Percentiles rank a stretch among this genome's conserved stretches.
phyloP scores from a whole-genome alignment of 2,888 invertebrate genomes.

The Loripinus fragilis region DNA sequence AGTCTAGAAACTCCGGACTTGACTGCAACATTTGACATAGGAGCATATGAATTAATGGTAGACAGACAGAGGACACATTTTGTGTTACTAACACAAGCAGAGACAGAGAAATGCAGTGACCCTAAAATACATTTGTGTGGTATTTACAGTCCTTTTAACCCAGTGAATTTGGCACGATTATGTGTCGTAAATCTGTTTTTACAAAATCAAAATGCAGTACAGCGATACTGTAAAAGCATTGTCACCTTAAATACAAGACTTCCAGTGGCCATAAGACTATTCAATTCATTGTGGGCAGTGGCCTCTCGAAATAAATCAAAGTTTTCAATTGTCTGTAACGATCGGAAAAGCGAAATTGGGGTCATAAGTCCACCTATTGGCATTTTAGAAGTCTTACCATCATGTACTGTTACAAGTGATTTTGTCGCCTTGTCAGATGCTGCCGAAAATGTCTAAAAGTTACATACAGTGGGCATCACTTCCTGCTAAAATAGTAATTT shows the following conservation, averaged over 20 bases:
- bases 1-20: not conserved
- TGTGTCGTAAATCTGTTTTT: not conserved
- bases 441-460: too few relatives aligned
- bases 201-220: not conserved
- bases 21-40: not conserved
- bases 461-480: too few relatives aligned
- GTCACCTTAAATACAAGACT: not conserved
- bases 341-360: not conserved
- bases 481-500: too few relatives aligned
- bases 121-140: not conserved
- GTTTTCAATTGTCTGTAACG: not conserved
- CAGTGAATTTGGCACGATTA: not conserved
- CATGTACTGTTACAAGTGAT: not conserved
- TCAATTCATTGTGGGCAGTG: not conserved
- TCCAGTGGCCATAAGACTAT: not conserved
- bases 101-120: not conserved
- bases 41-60: not conserved
- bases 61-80: not conserved
- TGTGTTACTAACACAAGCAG: not conserved
- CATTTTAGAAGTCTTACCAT: not conserved
- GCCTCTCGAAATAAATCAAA: not conserved
- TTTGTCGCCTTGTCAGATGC: too few relatives aligned
- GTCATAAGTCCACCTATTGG: not conserved
- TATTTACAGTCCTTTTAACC: not conserved
- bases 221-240: not conserved